Evolutionary conservation across 1,140 invertebrate genomes (phyloP).

Genomic region (Periplaneta americana): DNA sequence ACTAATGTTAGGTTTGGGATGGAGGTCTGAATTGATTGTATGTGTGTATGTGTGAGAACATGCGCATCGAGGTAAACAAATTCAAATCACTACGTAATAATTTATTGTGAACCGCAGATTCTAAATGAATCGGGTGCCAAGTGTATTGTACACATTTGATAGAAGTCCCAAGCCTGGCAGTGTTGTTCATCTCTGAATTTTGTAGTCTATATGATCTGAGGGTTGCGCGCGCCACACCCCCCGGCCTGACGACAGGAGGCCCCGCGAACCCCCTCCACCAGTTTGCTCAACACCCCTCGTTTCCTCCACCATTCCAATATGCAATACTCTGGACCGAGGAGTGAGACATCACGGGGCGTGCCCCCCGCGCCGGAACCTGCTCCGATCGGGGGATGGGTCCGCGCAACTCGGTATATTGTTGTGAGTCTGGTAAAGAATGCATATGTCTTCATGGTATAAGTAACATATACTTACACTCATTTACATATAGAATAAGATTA

Average conservation of each 20-base stretch:
- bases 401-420: background rate
- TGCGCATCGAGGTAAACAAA: background rate
- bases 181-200: constrained; percentile 4
- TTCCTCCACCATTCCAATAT: constrained; percentile 7
- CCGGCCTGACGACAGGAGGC: background rate
- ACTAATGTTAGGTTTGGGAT: constrained; percentile 6
- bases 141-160: background rate
- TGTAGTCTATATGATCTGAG: background rate
- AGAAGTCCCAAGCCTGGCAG: constrained; percentile 2
- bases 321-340: background rate
- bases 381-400: background rate
- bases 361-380: background rate
- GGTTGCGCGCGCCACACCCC: background rate
- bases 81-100: background rate
- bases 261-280: background rate
- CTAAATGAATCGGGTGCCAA: constrained; percentile 5
- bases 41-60: background rate
- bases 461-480: constrained; percentile 21
- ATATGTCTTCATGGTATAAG: constrained; percentile 17
- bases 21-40: background rate
- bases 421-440: constrained; percentile 4
- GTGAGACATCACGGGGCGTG: background rate
- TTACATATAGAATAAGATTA: constrained; percentile 18
- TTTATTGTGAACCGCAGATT: constrained; percentile 1
- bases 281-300: constrained; percentile 4